Conservation (phyloP, 1,140 invertebrate genomes). For the Eufriesea mexicana region DNA sequence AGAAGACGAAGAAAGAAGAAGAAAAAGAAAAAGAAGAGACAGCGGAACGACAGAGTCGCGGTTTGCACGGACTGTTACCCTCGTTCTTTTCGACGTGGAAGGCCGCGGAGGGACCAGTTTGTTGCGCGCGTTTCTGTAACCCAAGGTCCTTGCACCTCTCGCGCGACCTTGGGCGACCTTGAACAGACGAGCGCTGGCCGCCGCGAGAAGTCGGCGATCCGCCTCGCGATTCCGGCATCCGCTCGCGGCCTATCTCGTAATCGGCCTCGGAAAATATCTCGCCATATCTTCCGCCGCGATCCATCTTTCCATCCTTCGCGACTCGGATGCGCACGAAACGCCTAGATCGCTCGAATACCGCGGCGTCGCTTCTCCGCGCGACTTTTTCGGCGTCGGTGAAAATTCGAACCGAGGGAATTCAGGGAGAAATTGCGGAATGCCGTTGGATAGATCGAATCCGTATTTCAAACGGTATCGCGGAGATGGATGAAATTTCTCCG, state of each 20-base stretch:
- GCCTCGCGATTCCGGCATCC: slow-evolving; percentile 21
- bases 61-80: slow-evolving; percentile 43
- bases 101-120: slow-evolving; percentile 68
- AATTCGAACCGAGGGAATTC: slow-evolving; percentile 1
- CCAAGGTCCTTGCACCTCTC: slow-evolving; percentile 71
- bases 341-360: no score
- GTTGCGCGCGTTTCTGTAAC: slow-evolving; percentile 64
- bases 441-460: not conserved
- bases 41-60: not conserved
- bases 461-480: not conserved
- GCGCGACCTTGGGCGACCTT: slow-evolving; percentile 78
- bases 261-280: slow-evolving; percentile 4
- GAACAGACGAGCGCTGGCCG: slow-evolving; percentile 53
- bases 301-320: no score
- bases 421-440: not conserved
- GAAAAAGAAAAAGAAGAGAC: not conserved
- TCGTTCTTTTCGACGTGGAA: slow-evolving; percentile 49
- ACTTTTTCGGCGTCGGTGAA: not conserved
- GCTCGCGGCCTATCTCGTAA: not conserved
- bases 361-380: no score
- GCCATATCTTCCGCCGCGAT: not conserved
- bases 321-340: no score
- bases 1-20: no score
- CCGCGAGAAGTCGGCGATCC: slow-evolving; percentile 25
- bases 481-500: not conserved